Evolutionary conservation across 2,888 invertebrate genomes (phyloP).

Genomic region (Calameuta idolon): DNA sequence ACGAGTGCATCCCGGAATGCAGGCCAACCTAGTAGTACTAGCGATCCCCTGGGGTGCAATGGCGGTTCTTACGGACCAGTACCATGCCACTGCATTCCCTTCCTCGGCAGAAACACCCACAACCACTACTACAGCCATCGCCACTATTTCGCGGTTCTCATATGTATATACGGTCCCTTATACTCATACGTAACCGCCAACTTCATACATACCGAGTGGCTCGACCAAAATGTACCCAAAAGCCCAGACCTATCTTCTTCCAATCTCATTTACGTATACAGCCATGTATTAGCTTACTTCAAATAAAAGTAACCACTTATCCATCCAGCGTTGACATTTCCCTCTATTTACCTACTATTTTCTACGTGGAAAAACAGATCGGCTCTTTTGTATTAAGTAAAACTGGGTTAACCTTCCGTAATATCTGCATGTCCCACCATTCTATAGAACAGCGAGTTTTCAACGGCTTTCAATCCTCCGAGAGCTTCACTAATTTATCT

Average conservation of each 20-base stretch:
- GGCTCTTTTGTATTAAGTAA: neutral
- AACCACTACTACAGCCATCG: neutral
- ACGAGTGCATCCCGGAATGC: conserved; percentile 22
- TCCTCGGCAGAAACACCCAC: neutral
- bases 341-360: neutral
- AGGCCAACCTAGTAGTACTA: conserved; percentile 34
- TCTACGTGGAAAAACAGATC: neutral
- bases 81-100: neutral
- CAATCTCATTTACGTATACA: conserved; percentile 44
- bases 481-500: neutral
- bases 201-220: conserved; percentile 3
- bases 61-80: conserved; percentile 40
- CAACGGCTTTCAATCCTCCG: neutral
- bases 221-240: conserved; percentile 4
- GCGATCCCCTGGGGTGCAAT: conserved; percentile 48
- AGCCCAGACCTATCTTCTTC: conserved; percentile 24
- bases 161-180: neutral
- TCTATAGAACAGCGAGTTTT: neutral
- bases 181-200: neutral
- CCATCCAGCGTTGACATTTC: neutral
- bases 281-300: neutral
- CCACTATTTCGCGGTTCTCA: neutral
- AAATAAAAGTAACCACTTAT: neutral
- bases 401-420: neutral
- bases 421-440: neutral